Evolutionary conservation across 2,797 vertebrate genomes (phyloP).

Genomic region (Pipistrellus nathusii): DNA sequence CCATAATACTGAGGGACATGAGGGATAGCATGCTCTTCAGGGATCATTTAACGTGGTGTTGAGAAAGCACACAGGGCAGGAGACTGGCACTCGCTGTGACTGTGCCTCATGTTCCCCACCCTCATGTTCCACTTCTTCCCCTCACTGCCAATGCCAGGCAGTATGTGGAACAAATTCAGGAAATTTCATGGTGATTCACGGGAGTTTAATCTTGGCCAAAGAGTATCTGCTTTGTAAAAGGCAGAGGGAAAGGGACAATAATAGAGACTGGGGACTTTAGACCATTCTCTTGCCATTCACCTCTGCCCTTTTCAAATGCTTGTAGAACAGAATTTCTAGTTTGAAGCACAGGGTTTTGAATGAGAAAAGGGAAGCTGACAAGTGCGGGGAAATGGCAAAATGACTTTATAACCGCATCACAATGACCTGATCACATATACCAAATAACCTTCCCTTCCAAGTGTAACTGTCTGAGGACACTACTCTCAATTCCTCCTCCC

Average conservation of each 20-base stretch:
- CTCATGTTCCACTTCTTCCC: no score
- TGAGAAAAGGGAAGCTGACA: slow-evolving; percentile 10
- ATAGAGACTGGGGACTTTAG: not conserved
- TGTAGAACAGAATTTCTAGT: not conserved
- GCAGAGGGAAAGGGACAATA: not conserved
- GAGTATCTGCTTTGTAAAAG: not conserved
- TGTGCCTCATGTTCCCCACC: fast-evolving
- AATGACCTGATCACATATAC: not conserved
- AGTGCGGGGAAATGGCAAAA: not conserved
- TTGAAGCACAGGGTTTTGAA: not conserved
- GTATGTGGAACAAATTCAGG: not conserved
- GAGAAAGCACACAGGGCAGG: not conserved
- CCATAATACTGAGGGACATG: not conserved
- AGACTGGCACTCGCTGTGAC: not conserved
- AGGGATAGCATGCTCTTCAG: not conserved
- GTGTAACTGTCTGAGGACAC: not conserved
- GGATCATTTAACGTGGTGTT: not conserved
- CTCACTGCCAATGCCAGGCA: not conserved
- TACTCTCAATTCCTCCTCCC: not conserved
- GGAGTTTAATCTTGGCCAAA: not conserved
- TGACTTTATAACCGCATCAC: not conserved
- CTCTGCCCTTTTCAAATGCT: not conserved
- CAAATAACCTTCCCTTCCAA: not conserved
- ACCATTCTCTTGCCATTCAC: not conserved
- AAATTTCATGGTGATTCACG: not conserved